Conservation (phyloP, 1,140 invertebrate genomes). For the Conus betulinus region DNA sequence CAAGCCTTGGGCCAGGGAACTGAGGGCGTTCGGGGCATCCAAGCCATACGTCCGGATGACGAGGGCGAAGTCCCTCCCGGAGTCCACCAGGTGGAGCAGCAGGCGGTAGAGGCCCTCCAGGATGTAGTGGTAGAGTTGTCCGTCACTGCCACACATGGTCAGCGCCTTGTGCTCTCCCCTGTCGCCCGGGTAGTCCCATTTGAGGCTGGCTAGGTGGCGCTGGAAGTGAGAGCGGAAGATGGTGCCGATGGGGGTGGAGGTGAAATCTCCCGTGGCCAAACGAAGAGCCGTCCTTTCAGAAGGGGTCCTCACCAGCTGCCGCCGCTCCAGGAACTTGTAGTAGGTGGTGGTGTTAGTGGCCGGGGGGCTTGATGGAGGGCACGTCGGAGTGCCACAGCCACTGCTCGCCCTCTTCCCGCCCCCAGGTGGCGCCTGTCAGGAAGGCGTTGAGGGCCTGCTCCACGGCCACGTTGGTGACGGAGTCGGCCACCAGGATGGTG, state of each 20-base stretch:
- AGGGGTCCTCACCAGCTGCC: slow-evolving; percentile 63
- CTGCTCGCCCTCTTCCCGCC: slow-evolving; percentile 51
- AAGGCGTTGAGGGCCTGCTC: slow-evolving; percentile 73
- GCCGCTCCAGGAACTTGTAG: slow-evolving; percentile 71
- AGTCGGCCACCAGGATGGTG: slow-evolving; percentile 72
- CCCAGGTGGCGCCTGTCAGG: slow-evolving; percentile 72
- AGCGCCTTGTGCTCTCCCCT: slow-evolving; percentile 40
- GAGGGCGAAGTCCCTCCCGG: slow-evolving; percentile 67
- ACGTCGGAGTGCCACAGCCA: slow-evolving; percentile 66
- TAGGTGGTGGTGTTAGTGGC: slow-evolving; percentile 56
- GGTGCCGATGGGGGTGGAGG: slow-evolving; percentile 57
- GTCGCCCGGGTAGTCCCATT: slow-evolving; percentile 56
- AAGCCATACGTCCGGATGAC: slow-evolving; percentile 71
- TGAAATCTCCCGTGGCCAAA: slow-evolving; percentile 68
- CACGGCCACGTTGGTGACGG: slow-evolving; percentile 69
- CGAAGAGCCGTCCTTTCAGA: slow-evolving; percentile 60
- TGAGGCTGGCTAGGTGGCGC: slow-evolving; percentile 57
- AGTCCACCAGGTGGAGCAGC: slow-evolving; percentile 59
- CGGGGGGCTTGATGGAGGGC: slow-evolving; percentile 62
- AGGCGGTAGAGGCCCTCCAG: slow-evolving; percentile 70
- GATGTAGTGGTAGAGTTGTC: slow-evolving; percentile 71
- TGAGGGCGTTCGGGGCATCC: slow-evolving; percentile 69
- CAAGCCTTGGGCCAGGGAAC: slow-evolving; percentile 59
- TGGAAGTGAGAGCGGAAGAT: slow-evolving; percentile 64
- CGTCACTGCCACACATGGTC: slow-evolving; percentile 65